These are phyloP conservation scores for Oscheius sp. DNA, from an alignment of 1,140 invertebrate species.

Conservation along the genomic window DNA sequence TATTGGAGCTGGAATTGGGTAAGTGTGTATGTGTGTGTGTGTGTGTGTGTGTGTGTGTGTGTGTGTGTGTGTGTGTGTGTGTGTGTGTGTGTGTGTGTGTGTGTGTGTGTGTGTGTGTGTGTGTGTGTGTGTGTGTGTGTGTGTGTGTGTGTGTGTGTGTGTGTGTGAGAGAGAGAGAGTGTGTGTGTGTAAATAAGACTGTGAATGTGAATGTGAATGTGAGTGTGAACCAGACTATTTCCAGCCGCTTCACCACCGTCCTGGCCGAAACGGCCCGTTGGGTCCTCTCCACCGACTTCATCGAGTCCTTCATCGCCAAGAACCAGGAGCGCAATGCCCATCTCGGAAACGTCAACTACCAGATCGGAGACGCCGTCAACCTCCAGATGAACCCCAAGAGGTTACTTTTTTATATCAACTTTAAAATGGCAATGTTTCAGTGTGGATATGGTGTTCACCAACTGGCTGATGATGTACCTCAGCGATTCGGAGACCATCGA, in stretches of 20 bases:
- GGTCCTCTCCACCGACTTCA: slow-evolving; percentile 68
- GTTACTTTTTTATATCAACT: slow-evolving; percentile 37
- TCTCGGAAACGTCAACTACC: slow-evolving; percentile 64
- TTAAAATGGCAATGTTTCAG: slow-evolving; percentile 52
- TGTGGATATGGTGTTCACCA: slow-evolving; percentile 68
- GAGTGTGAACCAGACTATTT: slow-evolving; percentile 25
- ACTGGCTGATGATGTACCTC: slow-evolving; percentile 71
- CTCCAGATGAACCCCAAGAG: slow-evolving; percentile 62
- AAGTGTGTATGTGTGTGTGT: slow-evolving; percentile 16
- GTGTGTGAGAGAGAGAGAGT: too few relatives aligned
- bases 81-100: background rate
- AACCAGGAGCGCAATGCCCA: slow-evolving; percentile 64
- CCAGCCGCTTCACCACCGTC: slow-evolving; percentile 66
- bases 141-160: background rate
- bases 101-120: too few relatives aligned
- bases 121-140: background rate
- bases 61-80: background rate
- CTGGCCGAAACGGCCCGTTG: slow-evolving; percentile 64
- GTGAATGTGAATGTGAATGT: background rate
- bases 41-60: too few relatives aligned
- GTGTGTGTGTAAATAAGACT: too few relatives aligned
- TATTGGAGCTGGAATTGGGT: slow-evolving; percentile 69
- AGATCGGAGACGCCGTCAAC: slow-evolving; percentile 66
- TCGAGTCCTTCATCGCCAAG: slow-evolving; percentile 66
- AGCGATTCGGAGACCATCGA: slow-evolving; percentile 65